A percentile compares a stretch with the other conserved stretches of the same genome.
These are phyloP conservation scores for Capitella teleta DNA, from an alignment of 1,140 invertebrate species.

Conservation along the genomic window DNA sequence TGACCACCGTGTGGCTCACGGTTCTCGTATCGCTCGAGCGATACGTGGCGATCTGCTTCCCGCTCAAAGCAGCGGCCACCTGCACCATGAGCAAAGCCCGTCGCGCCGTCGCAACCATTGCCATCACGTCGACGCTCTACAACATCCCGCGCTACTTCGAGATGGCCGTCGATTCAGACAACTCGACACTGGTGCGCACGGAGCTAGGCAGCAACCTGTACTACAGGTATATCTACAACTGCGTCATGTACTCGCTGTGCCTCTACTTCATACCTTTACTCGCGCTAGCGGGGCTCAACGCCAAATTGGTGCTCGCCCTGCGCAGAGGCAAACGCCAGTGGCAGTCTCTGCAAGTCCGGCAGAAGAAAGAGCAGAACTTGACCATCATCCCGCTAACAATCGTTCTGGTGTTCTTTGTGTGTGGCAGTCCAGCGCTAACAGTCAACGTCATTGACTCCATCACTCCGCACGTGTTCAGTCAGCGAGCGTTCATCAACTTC, in stretches of 20 bases:
- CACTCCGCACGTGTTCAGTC: not conserved
- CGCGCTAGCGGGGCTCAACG: conserved; percentile 11
- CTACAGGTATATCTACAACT: conserved; percentile 14
- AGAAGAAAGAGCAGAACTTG: conserved; percentile 14
- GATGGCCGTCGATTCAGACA: not conserved
- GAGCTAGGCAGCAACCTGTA: conserved; percentile 4
- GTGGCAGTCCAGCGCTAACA: conserved; percentile 11
- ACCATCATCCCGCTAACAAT: conserved; percentile 14
- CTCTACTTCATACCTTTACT: conserved; percentile 13
- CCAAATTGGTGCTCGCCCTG: conserved; percentile 11
- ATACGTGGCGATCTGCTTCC: conserved; percentile 10
- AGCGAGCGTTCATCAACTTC: conserved; percentile 7
- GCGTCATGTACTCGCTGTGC: conserved; percentile 11
- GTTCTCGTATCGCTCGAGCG: conserved; percentile 34
- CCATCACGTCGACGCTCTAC: conserved; percentile 23
- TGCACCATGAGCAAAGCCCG: conserved; percentile 9
- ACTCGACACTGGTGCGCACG: not conserved
- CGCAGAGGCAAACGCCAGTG: conserved; percentile 8
- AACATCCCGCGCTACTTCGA: conserved; percentile 33
- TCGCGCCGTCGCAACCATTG: conserved; percentile 19
- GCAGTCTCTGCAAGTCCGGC: conserved; percentile 6
- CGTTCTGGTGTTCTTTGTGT: conserved; percentile 16
- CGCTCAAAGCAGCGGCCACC: conserved; percentile 3
- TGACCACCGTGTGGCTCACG: conserved; percentile 36
- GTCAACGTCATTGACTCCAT: conserved; percentile 13